Conservation (phyloP, 2,797 vertebrate genomes). For the Darevskia nairensis region DNA sequence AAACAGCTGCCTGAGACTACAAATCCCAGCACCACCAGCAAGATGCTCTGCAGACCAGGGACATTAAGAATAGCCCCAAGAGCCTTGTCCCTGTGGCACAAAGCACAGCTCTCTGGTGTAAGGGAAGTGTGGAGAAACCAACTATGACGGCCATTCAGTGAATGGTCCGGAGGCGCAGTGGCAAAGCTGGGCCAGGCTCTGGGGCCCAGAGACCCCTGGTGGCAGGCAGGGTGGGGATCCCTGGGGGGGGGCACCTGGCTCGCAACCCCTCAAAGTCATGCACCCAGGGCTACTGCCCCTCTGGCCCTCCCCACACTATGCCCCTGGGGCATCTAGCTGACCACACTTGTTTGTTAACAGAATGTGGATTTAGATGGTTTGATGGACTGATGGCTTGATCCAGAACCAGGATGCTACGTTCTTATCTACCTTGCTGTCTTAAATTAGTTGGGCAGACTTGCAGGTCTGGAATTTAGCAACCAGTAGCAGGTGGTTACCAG, state of each 20-base stretch:
- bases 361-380: too few relatives aligned
- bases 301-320: too few relatives aligned
- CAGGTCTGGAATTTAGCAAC: conserved; percentile 4
- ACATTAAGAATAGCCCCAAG: background rate
- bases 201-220: too few relatives aligned
- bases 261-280: too few relatives aligned
- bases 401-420: background rate
- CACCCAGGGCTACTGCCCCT: too few relatives aligned
- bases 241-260: too few relatives aligned
- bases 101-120: too few relatives aligned
- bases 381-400: background rate
- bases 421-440: background rate
- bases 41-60: background rate
- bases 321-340: background rate
- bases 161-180: background rate
- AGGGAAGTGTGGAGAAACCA: too few relatives aligned
- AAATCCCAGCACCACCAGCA: background rate
- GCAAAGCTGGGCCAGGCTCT: background rate
- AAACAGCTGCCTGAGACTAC: background rate
- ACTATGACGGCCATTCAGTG: too few relatives aligned
- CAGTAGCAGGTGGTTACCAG: conserved; percentile 10
- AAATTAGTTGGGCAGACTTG: background rate
- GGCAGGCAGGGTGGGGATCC: too few relatives aligned
- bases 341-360: background rate
- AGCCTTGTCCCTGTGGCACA: too few relatives aligned